Conservation (phyloP, 2,888 invertebrate species). For the Apodemia duryi region DNA sequence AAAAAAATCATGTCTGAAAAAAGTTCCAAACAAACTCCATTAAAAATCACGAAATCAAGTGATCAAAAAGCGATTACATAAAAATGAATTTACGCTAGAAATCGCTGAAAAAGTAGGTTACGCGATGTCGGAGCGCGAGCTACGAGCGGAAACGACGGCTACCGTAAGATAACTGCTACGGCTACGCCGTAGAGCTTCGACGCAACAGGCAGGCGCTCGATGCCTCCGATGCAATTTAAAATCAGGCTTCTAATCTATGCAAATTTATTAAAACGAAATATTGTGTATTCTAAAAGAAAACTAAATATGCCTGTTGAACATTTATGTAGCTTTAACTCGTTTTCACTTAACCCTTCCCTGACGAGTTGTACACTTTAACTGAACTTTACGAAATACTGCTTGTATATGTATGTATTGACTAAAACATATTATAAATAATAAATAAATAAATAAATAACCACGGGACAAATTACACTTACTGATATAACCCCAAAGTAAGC, state of each 20-base stretch:
- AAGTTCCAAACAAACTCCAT: constrained; percentile 5
- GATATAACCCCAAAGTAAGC: too few relatives aligned
- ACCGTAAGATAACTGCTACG: constrained; percentile 65
- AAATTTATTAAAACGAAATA: background rate
- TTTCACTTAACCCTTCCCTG: too few relatives aligned
- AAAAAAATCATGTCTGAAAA: constrained; percentile 4
- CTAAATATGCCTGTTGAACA: background rate
- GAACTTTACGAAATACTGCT: too few relatives aligned
- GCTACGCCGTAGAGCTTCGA: constrained; percentile 47
- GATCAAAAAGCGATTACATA: constrained; percentile 13
- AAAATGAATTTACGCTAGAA: constrained; percentile 12
- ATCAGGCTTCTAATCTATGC: constrained; percentile 13
- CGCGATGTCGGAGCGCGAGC: constrained; percentile 36
- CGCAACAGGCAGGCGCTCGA: constrained; percentile 52
- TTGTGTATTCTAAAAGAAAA: background rate
- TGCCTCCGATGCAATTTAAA: constrained; percentile 22
- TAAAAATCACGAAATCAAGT: background rate
- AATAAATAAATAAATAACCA: too few relatives aligned
- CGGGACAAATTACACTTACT: too few relatives aligned
- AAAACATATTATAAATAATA: too few relatives aligned
- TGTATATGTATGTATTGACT: too few relatives aligned
- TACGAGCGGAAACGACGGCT: constrained; percentile 61
- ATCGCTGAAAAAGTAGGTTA: constrained; percentile 21
- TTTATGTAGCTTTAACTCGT: too few relatives aligned
- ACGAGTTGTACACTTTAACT: too few relatives aligned